phyloP scores from a whole-genome alignment of 2,888 invertebrate genomes.

The Nymphalis polychloros region DNA sequence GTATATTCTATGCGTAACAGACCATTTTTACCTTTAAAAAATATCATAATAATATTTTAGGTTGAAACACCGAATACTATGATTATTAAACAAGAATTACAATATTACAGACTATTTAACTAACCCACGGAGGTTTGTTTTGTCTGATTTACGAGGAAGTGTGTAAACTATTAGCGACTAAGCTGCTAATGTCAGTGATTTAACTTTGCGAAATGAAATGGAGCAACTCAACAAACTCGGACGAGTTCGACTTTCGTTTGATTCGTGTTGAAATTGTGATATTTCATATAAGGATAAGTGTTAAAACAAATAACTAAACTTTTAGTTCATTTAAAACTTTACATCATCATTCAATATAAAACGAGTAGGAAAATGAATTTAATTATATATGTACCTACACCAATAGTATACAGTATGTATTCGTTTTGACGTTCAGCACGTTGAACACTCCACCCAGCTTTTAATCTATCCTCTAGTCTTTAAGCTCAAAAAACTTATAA shows the following conservation, averaged over 20 bases:
- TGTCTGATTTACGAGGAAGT: conserved; percentile 7
- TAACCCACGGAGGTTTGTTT: conserved; percentile 8
- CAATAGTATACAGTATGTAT: too few relatives aligned
- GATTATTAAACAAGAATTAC: not conserved
- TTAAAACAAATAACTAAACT: too few relatives aligned
- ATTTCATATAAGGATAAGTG: too few relatives aligned
- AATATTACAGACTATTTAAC: not conserved
- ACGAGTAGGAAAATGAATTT: too few relatives aligned
- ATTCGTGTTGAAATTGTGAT: not conserved
- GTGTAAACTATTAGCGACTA: not conserved
- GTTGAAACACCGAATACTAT: not conserved
- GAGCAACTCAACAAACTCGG: conserved; percentile 3
- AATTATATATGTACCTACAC: too few relatives aligned
- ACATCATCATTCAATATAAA: too few relatives aligned
- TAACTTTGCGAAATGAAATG: not conserved
- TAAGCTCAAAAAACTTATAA: too few relatives aligned
- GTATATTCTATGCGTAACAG: too few relatives aligned
- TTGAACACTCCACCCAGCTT: not conserved
- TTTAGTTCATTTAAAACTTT: too few relatives aligned
- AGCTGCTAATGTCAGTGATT: conserved; percentile 2
- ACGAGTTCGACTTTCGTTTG: conserved; percentile 9
- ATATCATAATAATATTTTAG: not conserved
- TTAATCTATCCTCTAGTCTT: too few relatives aligned
- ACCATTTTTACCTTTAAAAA: too few relatives aligned
- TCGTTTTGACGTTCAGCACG: not conserved